Base-by-base conservation (phyloP, 2,113 vertebrate species). In the Burhinus oedicnemus region DNA sequence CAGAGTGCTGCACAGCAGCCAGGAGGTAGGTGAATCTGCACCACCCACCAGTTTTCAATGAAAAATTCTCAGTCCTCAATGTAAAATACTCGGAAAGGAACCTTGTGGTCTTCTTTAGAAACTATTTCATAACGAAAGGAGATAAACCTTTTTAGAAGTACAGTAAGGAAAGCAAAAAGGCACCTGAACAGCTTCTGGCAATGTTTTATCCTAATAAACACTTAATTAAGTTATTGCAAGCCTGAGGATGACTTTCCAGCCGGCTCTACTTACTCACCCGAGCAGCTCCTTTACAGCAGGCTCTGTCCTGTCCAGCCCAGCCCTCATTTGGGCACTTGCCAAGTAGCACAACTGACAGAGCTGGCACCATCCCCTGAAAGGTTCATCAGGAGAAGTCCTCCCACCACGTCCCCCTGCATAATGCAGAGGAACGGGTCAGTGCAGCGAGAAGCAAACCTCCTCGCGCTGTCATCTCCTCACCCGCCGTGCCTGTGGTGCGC, bases 111-210 rank as follows among this genome's bases (percentile, higher is more conserved):
- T 36, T 64, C 66, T 60, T 61, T 12, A 78, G 66, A 64, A 83
- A 66, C 21, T 42, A 16, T n/a, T 90, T 38, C 58, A n/a, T 19
- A 42, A 64, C 20, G 15, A 51, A 72, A 64, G 19, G 23, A 54
- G 38, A 87, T 8, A 91, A 34, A 52, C 11, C 36, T 72, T 75
- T 78, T 79, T 23, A 66, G 30, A 85, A 85, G 55, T 21, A 66
- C 6, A 17, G 78, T 36, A 57, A 84, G 45, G 51, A 49, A 91
- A 80, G 62, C 26, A 36, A 45, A 40, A 38, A 92, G 66, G 78
- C 90, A 95, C 79, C 92, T 86, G 90, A 88, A 83, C 44, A 76
- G 94, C 95, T 96, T 38, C 94, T 83, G 93, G 96, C 90, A 72
- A 69, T 6, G 47, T 36, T 90, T 86, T 80, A 83, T 61, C 71